Evolutionary conservation across 2,797 vertebrate species (phyloP).

Genomic region (Peromyscus melanophrys): DNA sequence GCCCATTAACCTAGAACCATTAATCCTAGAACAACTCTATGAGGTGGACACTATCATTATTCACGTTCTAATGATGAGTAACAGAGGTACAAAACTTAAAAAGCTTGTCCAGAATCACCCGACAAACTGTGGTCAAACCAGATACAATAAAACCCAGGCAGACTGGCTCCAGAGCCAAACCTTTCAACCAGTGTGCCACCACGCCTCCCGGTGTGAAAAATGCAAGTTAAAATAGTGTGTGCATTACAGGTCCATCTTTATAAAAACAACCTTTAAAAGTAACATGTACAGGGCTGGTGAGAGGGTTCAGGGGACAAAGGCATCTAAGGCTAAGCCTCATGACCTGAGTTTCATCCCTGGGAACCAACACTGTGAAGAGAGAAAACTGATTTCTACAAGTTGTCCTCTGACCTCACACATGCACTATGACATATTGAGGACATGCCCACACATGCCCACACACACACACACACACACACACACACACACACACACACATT

Average conservation of each 20-base stretch:
- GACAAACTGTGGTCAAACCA: not conserved
- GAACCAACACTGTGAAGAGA: not conserved
- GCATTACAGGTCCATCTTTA: not conserved
- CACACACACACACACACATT: not conserved
- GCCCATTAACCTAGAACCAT: not conserved
- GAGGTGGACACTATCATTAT: not conserved
- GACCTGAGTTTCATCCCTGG: not conserved
- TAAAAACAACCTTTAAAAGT: not conserved
- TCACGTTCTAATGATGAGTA: slow-evolving; percentile 30
- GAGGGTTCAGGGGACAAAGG: not conserved
- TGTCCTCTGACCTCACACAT: not conserved
- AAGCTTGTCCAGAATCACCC: not conserved
- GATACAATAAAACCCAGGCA: slow-evolving; percentile 32
- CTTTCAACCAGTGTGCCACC: not conserved
- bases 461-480: not conserved
- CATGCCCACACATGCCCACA: too few species aligned
- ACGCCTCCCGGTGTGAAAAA: not conserved
- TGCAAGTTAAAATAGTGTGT: not conserved
- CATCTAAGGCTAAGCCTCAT: not conserved
- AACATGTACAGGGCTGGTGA: too few species aligned
- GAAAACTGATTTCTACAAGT: not conserved
- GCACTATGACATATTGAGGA: not conserved
- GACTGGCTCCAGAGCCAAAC: not conserved
- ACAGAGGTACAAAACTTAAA: slow-evolving; percentile 16
- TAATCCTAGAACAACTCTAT: not conserved